These are phyloP conservation scores for Enteromius afrohamiltoni DNA, from an alignment of 2,797 vertebrate genomes.

Conservation along the genomic window DNA sequence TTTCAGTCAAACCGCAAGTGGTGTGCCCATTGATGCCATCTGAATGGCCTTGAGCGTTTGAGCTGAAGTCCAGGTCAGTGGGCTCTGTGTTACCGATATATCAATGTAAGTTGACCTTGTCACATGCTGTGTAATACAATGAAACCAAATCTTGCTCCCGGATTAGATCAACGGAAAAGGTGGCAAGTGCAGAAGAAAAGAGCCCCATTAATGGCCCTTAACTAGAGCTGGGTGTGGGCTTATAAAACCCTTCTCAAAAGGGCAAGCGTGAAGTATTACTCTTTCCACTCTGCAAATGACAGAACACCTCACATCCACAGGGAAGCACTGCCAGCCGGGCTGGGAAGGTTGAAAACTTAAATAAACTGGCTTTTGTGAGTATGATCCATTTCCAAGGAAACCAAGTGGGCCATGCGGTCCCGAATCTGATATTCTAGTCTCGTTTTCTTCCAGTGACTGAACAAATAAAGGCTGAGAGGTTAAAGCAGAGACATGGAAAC, in stretches of 20 bases:
- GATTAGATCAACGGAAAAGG: slow-evolving; percentile 49
- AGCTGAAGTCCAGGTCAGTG: slow-evolving; percentile 17
- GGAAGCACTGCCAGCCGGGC: slow-evolving; percentile 20
- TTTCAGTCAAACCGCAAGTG: slow-evolving; percentile 48
- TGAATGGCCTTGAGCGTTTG: slow-evolving; percentile 16
- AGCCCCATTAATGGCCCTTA: slow-evolving; percentile 37
- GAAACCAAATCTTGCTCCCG: slow-evolving; percentile 32
- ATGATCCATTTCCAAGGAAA: slow-evolving; percentile 53
- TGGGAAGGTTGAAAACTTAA: slow-evolving; percentile 56
- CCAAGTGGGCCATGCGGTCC: slow-evolving; percentile 37
- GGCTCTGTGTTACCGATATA: background rate
- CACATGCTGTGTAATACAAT: slow-evolving; percentile 2
- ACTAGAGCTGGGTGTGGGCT: slow-evolving; percentile 47
- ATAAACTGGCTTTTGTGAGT: slow-evolving; percentile 56
- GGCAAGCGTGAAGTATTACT: slow-evolving; percentile 40
- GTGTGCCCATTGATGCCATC: slow-evolving; percentile 42
- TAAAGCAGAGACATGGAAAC: slow-evolving; percentile 63
- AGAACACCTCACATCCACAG: slow-evolving; percentile 33
- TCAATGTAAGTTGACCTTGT: background rate
- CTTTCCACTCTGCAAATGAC: slow-evolving; percentile 49
- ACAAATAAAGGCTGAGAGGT: slow-evolving; percentile 64
- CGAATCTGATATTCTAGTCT: slow-evolving; percentile 56
- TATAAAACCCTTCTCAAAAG: slow-evolving; percentile 40
- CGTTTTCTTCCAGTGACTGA: slow-evolving; percentile 59
- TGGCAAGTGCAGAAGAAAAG: slow-evolving; percentile 29